Conservation (phyloP, 2,797 vertebrate species). For the Tadarida brasiliensis region DNA sequence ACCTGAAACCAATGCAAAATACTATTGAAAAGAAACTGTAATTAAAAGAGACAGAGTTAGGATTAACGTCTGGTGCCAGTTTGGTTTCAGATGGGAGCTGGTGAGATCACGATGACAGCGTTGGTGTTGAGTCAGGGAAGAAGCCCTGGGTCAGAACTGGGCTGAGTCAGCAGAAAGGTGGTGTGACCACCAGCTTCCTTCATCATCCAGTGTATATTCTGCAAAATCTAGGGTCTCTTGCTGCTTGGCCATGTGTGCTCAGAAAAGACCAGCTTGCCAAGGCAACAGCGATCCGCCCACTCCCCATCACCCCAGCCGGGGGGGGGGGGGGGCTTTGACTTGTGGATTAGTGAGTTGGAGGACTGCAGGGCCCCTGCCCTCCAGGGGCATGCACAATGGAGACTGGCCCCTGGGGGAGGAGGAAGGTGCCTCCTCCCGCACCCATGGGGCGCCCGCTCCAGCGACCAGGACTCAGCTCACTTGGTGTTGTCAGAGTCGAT, state of each 20-base stretch:
- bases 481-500: constrained; percentile 99
- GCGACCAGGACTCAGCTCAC: constrained; percentile 87
- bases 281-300: accelerated
- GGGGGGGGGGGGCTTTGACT: not conserved
- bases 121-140: accelerated
- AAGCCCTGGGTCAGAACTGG: not conserved
- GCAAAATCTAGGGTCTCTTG: not conserved
- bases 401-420: not conserved
- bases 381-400: not conserved
- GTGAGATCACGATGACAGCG: not conserved
- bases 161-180: not conserved
- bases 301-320: accelerated
- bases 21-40: not conserved
- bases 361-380: not conserved
- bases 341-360: not conserved
- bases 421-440: no score
- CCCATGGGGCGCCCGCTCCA: accelerated
- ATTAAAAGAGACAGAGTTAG: not conserved
- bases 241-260: not conserved
- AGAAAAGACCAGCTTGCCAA: not conserved
- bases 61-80: not conserved
- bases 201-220: accelerated
- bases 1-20: not conserved
- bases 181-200: accelerated
- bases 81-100: not conserved